These are phyloP conservation scores for Platerodrilus igneus DNA, from an alignment of 2,888 invertebrate species.

Conservation along the genomic window DNA sequence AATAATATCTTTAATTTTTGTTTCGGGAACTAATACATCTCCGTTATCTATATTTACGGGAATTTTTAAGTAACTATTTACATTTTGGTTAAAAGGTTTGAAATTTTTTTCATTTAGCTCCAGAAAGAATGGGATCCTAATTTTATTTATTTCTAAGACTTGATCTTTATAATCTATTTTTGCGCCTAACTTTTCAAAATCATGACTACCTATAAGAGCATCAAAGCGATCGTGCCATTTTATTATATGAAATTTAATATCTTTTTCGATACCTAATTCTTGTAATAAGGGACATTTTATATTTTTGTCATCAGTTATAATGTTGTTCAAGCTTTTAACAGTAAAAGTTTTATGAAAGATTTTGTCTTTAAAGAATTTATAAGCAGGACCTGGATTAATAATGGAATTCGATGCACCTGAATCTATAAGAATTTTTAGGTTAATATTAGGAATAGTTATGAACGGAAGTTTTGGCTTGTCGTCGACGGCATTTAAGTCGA, in stretches of 20 bases:
- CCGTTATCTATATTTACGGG: constrained; percentile 13
- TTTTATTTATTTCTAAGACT: constrained; percentile 9
- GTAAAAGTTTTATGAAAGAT: constrained; percentile 12
- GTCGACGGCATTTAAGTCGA: constrained; percentile 11
- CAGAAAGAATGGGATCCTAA: constrained; percentile 7
- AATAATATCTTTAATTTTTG: not conserved
- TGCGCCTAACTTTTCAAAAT: constrained; percentile 9
- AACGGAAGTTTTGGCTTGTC: constrained; percentile 14
- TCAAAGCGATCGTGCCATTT: constrained; percentile 15
- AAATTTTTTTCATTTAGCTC: constrained; percentile 7
- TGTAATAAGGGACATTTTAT: constrained; percentile 9
- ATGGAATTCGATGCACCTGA: constrained; percentile 13
- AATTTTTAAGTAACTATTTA: constrained; percentile 2
- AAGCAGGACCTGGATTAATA: constrained; percentile 12
- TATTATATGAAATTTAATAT: constrained; percentile 11
- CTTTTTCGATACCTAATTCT: constrained; percentile 10
- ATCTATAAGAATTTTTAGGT: constrained; percentile 15
- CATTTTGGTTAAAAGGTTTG: constrained; percentile 9
- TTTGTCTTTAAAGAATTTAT: constrained; percentile 7
- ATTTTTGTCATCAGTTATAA: constrained; percentile 7
- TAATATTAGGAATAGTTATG: constrained; percentile 9
- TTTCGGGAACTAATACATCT: too few relatives aligned
- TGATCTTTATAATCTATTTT: constrained; percentile 8
- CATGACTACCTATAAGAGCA: constrained; percentile 13
- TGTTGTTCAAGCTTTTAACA: constrained; percentile 4